Percentiles rank a stretch among this genome's conserved stretches.
Evolutionary conservation across 1,140 invertebrate genomes (phyloP).

Genomic region (Trichoplusia ni): DNA sequence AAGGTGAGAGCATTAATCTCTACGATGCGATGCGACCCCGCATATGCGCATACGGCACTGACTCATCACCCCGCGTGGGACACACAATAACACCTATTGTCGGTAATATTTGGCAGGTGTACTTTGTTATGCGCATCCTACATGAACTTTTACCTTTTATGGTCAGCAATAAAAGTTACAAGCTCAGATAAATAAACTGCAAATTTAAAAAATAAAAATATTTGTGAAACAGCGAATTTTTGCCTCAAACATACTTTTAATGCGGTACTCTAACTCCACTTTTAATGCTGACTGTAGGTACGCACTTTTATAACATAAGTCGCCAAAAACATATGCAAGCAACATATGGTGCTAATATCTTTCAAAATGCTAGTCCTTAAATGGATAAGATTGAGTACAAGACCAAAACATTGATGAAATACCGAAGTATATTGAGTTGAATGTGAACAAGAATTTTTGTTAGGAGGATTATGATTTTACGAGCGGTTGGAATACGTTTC

Average conservation of each 20-base stretch:
- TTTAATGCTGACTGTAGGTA: too few species aligned
- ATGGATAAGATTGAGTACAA: neutral
- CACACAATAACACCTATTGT: slow-evolving; percentile 50
- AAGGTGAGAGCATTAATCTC: slow-evolving; percentile 39
- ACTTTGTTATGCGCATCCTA: slow-evolving; percentile 33
- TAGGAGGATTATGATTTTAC: neutral
- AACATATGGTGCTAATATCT: neutral
- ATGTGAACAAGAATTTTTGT: neutral
- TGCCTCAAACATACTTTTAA: too few species aligned
- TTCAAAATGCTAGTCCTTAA: neutral
- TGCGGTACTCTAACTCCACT: too few species aligned
- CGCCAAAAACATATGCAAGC: neutral
- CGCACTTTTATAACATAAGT: neutral
- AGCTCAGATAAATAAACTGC: too few species aligned
- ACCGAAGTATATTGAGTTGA: neutral
- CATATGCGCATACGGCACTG: slow-evolving; percentile 32
- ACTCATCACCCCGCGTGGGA: slow-evolving; percentile 58
- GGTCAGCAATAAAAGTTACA: too few species aligned
- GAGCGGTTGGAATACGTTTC: neutral
- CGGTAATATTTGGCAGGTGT: slow-evolving; percentile 48
- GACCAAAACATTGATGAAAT: neutral
- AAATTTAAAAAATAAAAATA: too few species aligned
- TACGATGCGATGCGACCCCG: neutral
- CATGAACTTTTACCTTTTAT: too few species aligned
- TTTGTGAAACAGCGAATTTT: too few species aligned